phyloP scores from a whole-genome alignment of 1,140 invertebrate species.

The Rhynchophorus ferrugineus region DNA sequence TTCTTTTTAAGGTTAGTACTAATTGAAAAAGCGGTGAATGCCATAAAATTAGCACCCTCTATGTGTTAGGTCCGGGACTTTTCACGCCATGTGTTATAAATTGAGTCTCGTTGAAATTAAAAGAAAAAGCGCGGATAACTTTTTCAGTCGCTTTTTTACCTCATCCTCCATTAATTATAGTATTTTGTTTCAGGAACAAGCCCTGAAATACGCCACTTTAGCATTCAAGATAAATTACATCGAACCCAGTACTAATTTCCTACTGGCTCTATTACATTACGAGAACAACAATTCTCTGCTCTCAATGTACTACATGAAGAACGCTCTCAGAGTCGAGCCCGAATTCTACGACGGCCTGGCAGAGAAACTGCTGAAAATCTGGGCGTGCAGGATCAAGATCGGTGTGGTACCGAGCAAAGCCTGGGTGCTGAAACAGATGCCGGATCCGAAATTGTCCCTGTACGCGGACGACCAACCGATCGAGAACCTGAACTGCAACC shows the following conservation, averaged over 20 bases:
- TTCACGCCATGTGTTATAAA: no score
- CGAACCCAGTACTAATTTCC: slow-evolving; percentile 65
- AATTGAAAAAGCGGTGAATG: no score
- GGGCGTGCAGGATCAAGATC: slow-evolving; percentile 50
- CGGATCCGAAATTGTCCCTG: neutral
- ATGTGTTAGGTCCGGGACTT: no score
- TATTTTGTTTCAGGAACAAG: slow-evolving; percentile 46
- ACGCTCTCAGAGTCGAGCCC: slow-evolving; percentile 52
- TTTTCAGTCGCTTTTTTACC: no score
- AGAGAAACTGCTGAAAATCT: slow-evolving; percentile 47
- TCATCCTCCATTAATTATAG: no score
- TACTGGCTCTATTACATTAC: slow-evolving; percentile 59
- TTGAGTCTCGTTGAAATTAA: no score
- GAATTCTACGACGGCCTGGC: slow-evolving; percentile 48
- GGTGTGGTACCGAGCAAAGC: slow-evolving; percentile 17
- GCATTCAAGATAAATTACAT: slow-evolving; percentile 51
- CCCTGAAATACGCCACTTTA: slow-evolving; percentile 48
- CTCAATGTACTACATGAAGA: slow-evolving; percentile 60
- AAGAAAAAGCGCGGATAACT: no score
- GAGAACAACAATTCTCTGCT: slow-evolving; percentile 57
- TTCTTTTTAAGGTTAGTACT: no score
- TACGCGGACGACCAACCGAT: no score
- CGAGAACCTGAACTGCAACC: no score
- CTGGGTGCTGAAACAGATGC: neutral
- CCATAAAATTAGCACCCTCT: no score